Percentiles rank a stretch among this genome's conserved stretches.
phyloP scores from a whole-genome alignment of 2,888 invertebrate species.

The Coleophora flavipennella region DNA sequence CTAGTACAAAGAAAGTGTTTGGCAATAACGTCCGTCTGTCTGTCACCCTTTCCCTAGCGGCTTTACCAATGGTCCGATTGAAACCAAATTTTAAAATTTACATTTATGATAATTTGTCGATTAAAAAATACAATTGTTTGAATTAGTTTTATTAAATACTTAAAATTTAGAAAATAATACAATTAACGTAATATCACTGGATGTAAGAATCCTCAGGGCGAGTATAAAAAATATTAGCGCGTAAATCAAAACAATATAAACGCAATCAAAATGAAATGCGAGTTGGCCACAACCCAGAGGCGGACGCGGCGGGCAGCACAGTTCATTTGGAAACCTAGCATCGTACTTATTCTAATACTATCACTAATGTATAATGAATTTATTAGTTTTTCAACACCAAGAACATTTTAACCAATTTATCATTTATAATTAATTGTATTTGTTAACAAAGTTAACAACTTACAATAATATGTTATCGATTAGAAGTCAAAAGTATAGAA shows the following conservation, averaged over 20 bases:
- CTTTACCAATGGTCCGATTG: too few relatives aligned
- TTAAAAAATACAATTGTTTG: too few relatives aligned
- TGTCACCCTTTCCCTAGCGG: too few relatives aligned
- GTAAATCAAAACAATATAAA: slow-evolving; percentile 4
- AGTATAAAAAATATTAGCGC: slow-evolving; percentile 22
- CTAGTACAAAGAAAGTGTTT: too few relatives aligned
- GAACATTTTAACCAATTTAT: not conserved
- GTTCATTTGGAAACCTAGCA: too few relatives aligned
- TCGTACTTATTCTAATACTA: too few relatives aligned
- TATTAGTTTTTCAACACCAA: not conserved
- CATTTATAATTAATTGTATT: not conserved
- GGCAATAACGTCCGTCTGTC: too few relatives aligned
- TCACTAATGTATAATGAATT: not conserved
- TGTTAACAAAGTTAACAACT: not conserved
- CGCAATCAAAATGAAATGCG: slow-evolving; percentile 2
- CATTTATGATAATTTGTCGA: too few relatives aligned
- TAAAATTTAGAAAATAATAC: slow-evolving; percentile 38
- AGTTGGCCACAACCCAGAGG: not conserved
- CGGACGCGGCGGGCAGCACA: too few relatives aligned
- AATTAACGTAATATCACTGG: slow-evolving; percentile 43
- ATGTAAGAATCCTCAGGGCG: slow-evolving; percentile 41
- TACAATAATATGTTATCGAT: not conserved
- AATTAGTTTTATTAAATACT: slow-evolving; percentile 19
- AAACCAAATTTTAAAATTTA: too few relatives aligned
- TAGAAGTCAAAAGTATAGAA: slow-evolving; percentile 7